Evolutionary conservation across 1,140 invertebrate genomes (phyloP), one percentile per base, ranked within the genome.

Genomic region (Monochamus saltuarius): DNA sequence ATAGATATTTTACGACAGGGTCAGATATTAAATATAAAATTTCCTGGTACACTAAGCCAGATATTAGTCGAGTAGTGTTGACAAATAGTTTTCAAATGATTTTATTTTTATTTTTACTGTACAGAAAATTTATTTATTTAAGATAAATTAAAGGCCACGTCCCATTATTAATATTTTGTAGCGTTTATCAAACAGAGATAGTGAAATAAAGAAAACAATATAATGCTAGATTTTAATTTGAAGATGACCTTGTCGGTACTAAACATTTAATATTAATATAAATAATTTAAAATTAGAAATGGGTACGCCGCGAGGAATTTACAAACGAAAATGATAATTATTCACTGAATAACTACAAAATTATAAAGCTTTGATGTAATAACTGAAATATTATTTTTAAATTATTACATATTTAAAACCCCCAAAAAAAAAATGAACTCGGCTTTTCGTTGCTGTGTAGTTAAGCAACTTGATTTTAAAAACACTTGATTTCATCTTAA

Each of bases 131-230:
- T 50, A 50, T 50, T 50, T 50, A 50, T 13, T 37, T 37, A 50
- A 50, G 47, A 50, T 50, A 50, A 50, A 50, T 34, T 50, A 34
- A 50, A 50, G 47, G 47, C 47, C 47, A 50, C n/a, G 47, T 11
- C 35, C 47, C 22, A 50, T 35, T 50, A 50, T 50, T 50, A 50
- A 17, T 50, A 50, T 50, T 34, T 50, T 50, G 47, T 50, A 17
- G 6, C 35, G 35, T 50, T 50, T 50, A 50, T 50, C 47, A 50
- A 50, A 50, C 14, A 50, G 4, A 50, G 47, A 50, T 50, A 50
- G 19, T 37, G 35, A 14, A 50, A 34, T 47, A 50, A 50, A 50
- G 22, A 50, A 50, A 50, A 50, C 47, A 50, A 50, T 50, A 34
- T 50, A 22, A 34, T 50, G 14, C 47, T 35, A 35, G 47, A 50